phyloP scores from a whole-genome alignment of 2,113 vertebrate genomes.

The Bucco capensis region DNA sequence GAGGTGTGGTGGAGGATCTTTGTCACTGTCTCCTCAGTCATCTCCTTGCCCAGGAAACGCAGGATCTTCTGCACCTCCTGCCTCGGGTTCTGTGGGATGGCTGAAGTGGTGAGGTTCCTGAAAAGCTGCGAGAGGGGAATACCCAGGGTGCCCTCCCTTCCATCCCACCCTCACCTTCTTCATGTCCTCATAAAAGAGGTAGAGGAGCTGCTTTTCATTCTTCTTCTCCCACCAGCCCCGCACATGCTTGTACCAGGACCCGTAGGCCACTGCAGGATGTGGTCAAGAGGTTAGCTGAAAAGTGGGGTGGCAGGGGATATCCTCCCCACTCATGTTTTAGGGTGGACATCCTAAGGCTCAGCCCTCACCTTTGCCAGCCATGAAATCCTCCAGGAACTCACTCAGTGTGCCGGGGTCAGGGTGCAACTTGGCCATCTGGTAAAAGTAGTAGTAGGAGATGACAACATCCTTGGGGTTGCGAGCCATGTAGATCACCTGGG shows the following conservation, averaged over 20 bases:
- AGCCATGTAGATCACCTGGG: conserved; percentile 77
- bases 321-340: rapidly evolving
- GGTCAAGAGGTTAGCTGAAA: background rate
- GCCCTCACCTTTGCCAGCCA: conserved; percentile 64
- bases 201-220: conserved; percentile 72
- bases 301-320: rapidly evolving
- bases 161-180: conserved; percentile 70
- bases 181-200: conserved; percentile 85
- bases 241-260: conserved; percentile 83
- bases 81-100: conserved; percentile 45
- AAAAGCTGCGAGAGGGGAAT: background rate
- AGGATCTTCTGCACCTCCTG: conserved; percentile 69
- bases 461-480: conserved; percentile 77
- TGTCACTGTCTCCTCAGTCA: conserved; percentile 29
- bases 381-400: conserved; percentile 72
- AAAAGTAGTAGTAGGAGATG: conserved; percentile 80
- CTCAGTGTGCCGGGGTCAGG: conserved; percentile 75
- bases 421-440: conserved; percentile 71
- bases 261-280: conserved; percentile 64
- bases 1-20: conserved; percentile 63
- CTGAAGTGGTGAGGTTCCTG: background rate
- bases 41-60: conserved; percentile 73
- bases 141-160: background rate
- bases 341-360: background rate
- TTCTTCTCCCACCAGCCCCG: conserved; percentile 81